phyloP scores from a whole-genome alignment of 2,888 invertebrate genomes.

The Hypomecis atomaria region DNA sequence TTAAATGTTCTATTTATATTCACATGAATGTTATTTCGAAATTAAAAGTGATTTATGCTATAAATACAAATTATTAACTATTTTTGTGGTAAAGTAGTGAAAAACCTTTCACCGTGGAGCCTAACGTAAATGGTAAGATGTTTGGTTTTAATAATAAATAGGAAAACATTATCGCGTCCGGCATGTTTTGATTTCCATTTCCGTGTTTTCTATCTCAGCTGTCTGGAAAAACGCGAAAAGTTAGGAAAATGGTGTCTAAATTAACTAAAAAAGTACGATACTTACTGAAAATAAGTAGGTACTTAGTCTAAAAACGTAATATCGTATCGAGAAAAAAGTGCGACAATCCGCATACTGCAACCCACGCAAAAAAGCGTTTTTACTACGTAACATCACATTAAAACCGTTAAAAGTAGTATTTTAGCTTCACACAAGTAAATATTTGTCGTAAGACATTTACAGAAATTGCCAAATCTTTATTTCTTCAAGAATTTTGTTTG shows the following conservation, averaged over 20 bases:
- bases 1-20: conserved; percentile 1
- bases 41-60: conserved; percentile 9
- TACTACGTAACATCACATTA: neutral
- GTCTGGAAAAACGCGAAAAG: conserved; percentile 20
- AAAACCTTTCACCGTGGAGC: conserved; percentile 65
- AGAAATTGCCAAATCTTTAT: too few species aligned
- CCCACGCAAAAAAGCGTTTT: neutral
- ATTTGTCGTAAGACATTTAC: too few species aligned
- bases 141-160: conserved; percentile 37
- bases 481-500: too few species aligned
- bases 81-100: conserved; percentile 13
- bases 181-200: conserved; percentile 25
- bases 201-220: conserved; percentile 36
- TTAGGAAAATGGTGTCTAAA: neutral
- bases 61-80: conserved; percentile 2
- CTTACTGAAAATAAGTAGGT: neutral
- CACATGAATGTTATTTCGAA: conserved; percentile 9
- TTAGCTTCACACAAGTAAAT: neutral
- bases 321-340: neutral
- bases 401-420: neutral
- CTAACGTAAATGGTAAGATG: conserved; percentile 66
- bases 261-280: neutral
- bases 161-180: conserved; percentile 19
- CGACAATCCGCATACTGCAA: neutral
- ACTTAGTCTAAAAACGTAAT: too few species aligned